Percentiles rank a stretch among this genome's conserved stretches.
phyloP scores from a whole-genome alignment of 2,113 vertebrate genomes.

The Octodon degus region DNA sequence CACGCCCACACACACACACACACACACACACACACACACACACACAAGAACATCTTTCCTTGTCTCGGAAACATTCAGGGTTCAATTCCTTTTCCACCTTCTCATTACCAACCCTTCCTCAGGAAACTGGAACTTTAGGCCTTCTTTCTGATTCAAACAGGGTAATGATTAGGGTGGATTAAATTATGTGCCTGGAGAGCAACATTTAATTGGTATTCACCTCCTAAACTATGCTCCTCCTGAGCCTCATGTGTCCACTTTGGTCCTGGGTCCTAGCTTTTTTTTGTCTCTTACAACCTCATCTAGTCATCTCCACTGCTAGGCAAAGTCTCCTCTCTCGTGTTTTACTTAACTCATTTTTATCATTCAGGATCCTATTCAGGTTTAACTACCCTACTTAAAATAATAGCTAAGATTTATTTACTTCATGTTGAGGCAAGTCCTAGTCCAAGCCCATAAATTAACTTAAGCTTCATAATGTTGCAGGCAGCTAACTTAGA shows the following conservation, averaged over 20 bases:
- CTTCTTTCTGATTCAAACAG: constrained; percentile 1
- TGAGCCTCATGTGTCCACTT: neutral
- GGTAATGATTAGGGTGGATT: neutral
- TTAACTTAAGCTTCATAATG: constrained; percentile 2
- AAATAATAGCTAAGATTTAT: constrained; percentile 44
- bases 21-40: neutral
- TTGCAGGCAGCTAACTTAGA: no score
- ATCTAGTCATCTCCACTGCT: neutral
- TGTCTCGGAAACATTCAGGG: neutral
- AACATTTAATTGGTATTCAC: neutral
- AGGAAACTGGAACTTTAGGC: neutral
- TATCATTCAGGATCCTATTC: neutral
- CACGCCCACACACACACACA: no score
- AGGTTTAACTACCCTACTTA: neutral
- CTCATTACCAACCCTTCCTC: neutral
- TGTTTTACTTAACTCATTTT: neutral
- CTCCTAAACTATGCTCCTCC: neutral
- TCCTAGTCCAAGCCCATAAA: neutral
- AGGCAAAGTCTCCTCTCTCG: neutral
- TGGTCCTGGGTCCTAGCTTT: neutral
- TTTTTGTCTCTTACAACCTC: neutral
- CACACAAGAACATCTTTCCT: neutral
- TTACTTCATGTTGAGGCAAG: neutral
- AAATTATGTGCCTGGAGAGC: neutral
- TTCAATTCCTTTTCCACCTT: neutral